Evolutionary conservation across 64 coral and sea anemone species (phyloP), one percentile per base, ranked within the genome.

Genomic region (Stylophora pistillata): DNA sequence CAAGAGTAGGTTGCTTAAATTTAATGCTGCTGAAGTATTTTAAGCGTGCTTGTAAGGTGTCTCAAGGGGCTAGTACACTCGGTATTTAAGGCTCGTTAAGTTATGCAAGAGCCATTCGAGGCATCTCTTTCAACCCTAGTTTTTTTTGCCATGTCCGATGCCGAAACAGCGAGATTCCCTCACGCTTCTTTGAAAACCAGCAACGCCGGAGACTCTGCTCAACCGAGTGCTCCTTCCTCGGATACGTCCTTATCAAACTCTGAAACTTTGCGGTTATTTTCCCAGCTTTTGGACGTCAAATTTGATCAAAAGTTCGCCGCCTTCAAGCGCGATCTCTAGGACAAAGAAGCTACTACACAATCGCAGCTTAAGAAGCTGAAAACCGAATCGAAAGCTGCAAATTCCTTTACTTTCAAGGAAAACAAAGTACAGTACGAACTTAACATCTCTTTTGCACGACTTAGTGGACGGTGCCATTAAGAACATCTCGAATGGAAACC

Each of bases 371-470:
- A 93, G 28, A 93, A 82, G 76, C 55, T 93, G 17, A 93, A 93
- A 78, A 73, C 17, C 13, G 77, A 87, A 58, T 77, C 91, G 13
- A 92, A 93, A 65, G 91, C 86, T 54, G 4, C 91, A 15, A 88
- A 53, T 52, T 62, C 77, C 15, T 93, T 93, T 41, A 65, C 80
- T 28, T 93, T 81, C 63, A 92, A 92, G 30, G 90, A 74, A 52
- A 92, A 92, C 74, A 92, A 78, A 78, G 33, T 92, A 34, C 90
- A 92, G 74, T 92, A 69, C 72, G 74, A 86, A 70, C 55, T 92
- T 30, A 92, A 92, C 58, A 70, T 77, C 25, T 56, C 47, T 47
- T 29, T 92, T n/a, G 17, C 80, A 78, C 9, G 62, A 79, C 57
- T 53, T 55, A 68, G 23, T 78, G 15, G 62, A 80, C 73, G 30